phyloP scores from a whole-genome alignment of 92 coral and sea anemone species.

The Palythoa caribaeorum region DNA sequence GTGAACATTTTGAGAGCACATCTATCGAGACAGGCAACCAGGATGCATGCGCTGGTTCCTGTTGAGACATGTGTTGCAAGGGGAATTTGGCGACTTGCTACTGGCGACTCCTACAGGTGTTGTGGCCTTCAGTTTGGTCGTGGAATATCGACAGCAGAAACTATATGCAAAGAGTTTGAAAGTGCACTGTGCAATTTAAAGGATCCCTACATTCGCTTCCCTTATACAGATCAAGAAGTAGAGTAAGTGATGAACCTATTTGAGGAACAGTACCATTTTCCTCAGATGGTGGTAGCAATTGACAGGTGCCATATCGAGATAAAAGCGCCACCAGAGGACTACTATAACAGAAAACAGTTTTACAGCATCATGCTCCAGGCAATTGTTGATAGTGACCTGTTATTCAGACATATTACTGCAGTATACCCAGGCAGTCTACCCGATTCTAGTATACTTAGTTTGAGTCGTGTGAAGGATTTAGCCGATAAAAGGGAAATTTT shows the following conservation, averaged over 20 bases:
- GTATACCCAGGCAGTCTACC: slow-evolving; percentile 64
- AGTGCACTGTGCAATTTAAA: background rate
- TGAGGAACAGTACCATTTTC: slow-evolving; percentile 63
- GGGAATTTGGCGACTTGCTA: slow-evolving; percentile 17
- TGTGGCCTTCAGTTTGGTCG: slow-evolving; percentile 36
- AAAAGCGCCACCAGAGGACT: slow-evolving; percentile 64
- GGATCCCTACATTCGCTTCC: slow-evolving; percentile 50
- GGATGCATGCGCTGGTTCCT: background rate
- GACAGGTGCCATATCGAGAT: slow-evolving; percentile 74
- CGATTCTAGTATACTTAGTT: slow-evolving; percentile 51
- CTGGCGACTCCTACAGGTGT: slow-evolving; percentile 11
- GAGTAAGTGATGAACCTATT: slow-evolving; percentile 57
- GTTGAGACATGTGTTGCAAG: slow-evolving; percentile 18
- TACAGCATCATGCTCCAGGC: slow-evolving; percentile 68
- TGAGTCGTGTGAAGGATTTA: slow-evolving; percentile 9
- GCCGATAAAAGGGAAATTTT: slow-evolving; percentile 58
- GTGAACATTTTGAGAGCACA: background rate
- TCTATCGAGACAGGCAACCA: background rate
- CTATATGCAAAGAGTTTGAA: slow-evolving; percentile 20
- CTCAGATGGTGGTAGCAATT: slow-evolving; percentile 70
- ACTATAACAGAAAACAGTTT: slow-evolving; percentile 68
- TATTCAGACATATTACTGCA: slow-evolving; percentile 54
- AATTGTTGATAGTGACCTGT: slow-evolving; percentile 40
- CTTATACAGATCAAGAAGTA: slow-evolving; percentile 61
- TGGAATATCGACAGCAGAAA: background rate